Evolutionary conservation across 2,888 invertebrate genomes (phyloP), one percentile per base, ranked within the genome.

Genomic region (Campoletis raptor): DNA sequence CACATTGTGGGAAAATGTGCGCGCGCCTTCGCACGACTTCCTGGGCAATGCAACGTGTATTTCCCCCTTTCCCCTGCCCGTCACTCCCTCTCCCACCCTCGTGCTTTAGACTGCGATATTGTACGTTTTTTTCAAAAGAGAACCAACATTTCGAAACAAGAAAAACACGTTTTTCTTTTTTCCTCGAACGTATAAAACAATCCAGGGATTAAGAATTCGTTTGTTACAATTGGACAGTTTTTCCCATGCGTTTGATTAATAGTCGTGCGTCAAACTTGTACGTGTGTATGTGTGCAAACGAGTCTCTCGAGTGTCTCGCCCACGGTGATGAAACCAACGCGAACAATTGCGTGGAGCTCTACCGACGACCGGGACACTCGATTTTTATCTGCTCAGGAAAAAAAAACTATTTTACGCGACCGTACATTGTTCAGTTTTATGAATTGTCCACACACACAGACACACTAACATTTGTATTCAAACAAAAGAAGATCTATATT

Each of bases 241-340:
- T 72, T 81, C 80, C 48, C 80, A 72, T 52, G 45, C 52, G 42
- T 42, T 67, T 79, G 42, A 81, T 81, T 30, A 72, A 72, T 48
- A 48, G 37, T 64, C 64, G 18, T 45, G 70, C 45, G n/a, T 61
- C 45, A 66, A 57, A 76, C 24, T 57, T 24, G 57, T 24, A 57
- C 24, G 57, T 5, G 12, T 1, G 3, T 42, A 40, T 10, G 48
- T 36, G 64, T 66, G 48, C 37, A 64, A 45, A 45, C 64, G 64
- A 64, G 77, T 78, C 78, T 69, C 70, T 61, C 80, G 80, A 36
- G 57, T 69, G 70, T 80, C 70, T 70, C 15, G 66, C 70, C 21
- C 30, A 36, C 66, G 54, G 67, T 79, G 79, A 69, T 57, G 72
- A 81, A 81, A 72, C 57, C 8, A 7, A 57, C 18, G 37, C 64